These are phyloP conservation scores for Pollenia angustigena DNA, from an alignment of 2,888 invertebrate genomes.

Conservation along the genomic window DNA sequence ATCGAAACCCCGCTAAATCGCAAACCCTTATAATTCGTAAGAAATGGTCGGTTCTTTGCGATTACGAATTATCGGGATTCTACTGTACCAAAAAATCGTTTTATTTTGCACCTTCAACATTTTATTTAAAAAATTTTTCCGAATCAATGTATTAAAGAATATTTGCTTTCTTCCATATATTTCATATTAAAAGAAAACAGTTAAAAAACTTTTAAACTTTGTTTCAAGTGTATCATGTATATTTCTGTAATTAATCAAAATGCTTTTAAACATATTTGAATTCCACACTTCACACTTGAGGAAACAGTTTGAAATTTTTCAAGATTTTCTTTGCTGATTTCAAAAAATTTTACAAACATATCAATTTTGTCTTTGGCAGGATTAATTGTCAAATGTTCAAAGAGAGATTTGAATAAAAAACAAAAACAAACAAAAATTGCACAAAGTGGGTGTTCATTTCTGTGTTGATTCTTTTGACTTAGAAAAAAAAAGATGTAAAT, in stretches of 20 bases:
- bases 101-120: too few species aligned
- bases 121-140: too few species aligned
- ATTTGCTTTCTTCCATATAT: too few species aligned
- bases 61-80: too few species aligned
- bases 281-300: slow-evolving; percentile 17
- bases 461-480: slow-evolving; percentile 16
- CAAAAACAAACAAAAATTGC: slow-evolving; percentile 5
- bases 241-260: slow-evolving; percentile 8
- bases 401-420: not conserved
- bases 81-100: too few species aligned
- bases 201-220: not conserved
- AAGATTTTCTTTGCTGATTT: not conserved
- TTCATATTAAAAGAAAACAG: not conserved
- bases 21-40: too few species aligned
- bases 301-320: not conserved
- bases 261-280: slow-evolving; percentile 10
- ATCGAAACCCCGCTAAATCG: too few species aligned
- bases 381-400: not conserved
- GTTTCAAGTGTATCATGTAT: slow-evolving; percentile 24
- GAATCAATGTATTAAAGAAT: too few species aligned
- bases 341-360: slow-evolving; percentile 24
- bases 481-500: slow-evolving; percentile 14
- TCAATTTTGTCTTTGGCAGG: slow-evolving; percentile 22
- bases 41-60: too few species aligned
- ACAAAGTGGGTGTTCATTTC: slow-evolving; percentile 32